A percentile compares a stretch with the other conserved stretches of the same genome.
Conservation (phyloP, 2,888 invertebrate species). For the Polia nebulosa region DNA sequence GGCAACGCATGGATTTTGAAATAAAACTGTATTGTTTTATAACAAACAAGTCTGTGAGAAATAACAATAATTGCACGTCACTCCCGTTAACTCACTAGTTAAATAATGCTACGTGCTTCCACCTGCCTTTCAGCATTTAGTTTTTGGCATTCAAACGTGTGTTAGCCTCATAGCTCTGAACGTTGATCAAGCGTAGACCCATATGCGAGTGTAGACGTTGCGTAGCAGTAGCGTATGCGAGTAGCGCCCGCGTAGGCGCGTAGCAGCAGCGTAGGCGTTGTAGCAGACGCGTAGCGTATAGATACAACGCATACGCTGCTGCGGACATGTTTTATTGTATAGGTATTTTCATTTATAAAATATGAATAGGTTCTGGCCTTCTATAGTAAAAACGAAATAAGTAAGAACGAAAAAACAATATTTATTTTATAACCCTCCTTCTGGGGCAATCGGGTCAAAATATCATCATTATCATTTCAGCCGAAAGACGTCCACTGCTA, state of each 20-base stretch:
- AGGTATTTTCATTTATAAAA: neutral
- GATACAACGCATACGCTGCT: neutral
- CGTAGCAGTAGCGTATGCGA: neutral
- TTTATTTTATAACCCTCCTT: too few relatives aligned
- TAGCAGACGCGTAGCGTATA: neutral
- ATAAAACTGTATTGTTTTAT: slow-evolving; percentile 25
- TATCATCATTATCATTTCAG: too few relatives aligned
- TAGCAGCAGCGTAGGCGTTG: neutral
- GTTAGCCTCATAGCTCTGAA: neutral
- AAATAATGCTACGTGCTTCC: slow-evolving; percentile 6
- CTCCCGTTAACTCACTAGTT: slow-evolving; percentile 9
- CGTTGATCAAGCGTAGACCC: neutral
- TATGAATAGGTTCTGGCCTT: too few relatives aligned
- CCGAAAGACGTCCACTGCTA: too few relatives aligned
- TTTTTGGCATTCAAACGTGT: neutral
- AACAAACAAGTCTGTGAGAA: slow-evolving; percentile 16
- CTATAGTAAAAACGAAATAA: too few relatives aligned
- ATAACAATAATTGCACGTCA: slow-evolving; percentile 32
- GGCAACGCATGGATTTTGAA: slow-evolving; percentile 11
- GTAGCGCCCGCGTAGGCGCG: neutral
- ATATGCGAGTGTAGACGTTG: neutral
- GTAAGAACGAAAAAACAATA: too few relatives aligned
- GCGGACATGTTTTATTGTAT: neutral
- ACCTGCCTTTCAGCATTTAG: neutral
- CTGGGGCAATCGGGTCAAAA: too few relatives aligned